These are phyloP conservation scores for Ceratitis capitata DNA, from an alignment of 1,140 invertebrate genomes.

Conservation along the genomic window DNA sequence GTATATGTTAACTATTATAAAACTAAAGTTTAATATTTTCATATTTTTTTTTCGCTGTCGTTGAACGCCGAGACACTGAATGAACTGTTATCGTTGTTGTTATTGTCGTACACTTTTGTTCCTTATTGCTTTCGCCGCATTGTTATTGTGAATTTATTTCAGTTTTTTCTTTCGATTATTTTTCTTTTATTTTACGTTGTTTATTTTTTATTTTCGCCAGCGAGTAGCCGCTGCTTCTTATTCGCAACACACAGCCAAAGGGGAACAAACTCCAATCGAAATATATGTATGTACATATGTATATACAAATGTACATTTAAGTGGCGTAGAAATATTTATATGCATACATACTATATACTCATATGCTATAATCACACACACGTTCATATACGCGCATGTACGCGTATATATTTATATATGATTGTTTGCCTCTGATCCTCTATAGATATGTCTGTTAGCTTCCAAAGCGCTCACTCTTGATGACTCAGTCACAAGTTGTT, in stretches of 20 bases:
- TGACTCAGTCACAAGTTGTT: neutral
- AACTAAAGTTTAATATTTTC: neutral
- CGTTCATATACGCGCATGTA: neutral
- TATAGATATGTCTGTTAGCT: neutral
- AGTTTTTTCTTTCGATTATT: too few species aligned
- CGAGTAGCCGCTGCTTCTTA: neutral
- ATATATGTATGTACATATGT: neutral
- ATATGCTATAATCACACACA: too few species aligned
- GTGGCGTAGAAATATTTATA: too few species aligned
- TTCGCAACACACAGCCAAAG: neutral
- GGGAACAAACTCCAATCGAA: slow-evolving; percentile 8
- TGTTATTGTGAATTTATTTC: neutral
- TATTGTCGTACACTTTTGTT: slow-evolving; percentile 1
- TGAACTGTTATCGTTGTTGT: slow-evolving; percentile 27
- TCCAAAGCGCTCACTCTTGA: neutral
- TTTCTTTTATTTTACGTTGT: too few species aligned
- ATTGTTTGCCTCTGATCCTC: neutral
- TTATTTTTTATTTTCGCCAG: neutral
- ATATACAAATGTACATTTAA: neutral
- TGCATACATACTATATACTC: too few species aligned
- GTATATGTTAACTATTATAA: neutral
- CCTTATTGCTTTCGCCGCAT: neutral
- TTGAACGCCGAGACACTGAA: neutral
- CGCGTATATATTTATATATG: neutral
- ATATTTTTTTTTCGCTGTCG: neutral